A percentile compares a stretch with the other conserved stretches of the same genome.
Conservation (phyloP, 2,113 vertebrate genomes). For the Danio rerio region DNA sequence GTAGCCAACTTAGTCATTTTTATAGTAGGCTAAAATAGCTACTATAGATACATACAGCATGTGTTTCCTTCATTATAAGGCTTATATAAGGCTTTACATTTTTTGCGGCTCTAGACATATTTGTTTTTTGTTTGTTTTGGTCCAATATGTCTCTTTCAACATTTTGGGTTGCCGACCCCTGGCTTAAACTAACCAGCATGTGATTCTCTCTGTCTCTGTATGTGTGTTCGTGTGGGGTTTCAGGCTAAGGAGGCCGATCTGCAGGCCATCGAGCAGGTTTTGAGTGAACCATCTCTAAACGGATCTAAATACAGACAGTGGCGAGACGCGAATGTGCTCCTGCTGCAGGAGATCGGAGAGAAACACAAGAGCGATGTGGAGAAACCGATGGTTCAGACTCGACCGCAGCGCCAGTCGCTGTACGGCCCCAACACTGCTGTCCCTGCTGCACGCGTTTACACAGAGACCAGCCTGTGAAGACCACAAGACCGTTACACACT, state of each 20-base stretch:
- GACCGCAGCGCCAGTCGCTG: background rate
- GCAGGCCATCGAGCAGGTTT: conserved; percentile 82
- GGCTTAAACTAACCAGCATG: background rate
- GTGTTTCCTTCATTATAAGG: too few relatives aligned
- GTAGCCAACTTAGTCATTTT: too few relatives aligned
- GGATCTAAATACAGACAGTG: conserved; percentile 81
- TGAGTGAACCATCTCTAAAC: conserved; percentile 78
- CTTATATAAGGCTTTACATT: too few relatives aligned
- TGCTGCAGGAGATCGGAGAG: conserved; percentile 84
- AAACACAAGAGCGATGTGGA: conserved; percentile 37
- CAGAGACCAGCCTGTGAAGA: conserved; percentile 54
- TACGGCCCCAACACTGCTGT: background rate
- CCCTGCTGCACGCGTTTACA: background rate
- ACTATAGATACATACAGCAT: too few relatives aligned
- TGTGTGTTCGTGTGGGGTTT: conserved; percentile 38
- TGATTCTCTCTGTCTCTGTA: background rate
- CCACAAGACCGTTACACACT: background rate
- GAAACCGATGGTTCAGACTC: background rate
- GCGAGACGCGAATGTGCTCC: conserved; percentile 79
- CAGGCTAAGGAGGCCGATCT: conserved; percentile 88
- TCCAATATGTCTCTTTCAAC: too few relatives aligned
- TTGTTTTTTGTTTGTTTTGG: too few relatives aligned
- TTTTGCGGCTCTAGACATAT: too few relatives aligned
- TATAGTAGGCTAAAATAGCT: too few relatives aligned
- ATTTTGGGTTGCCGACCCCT: too few relatives aligned